Conservation (phyloP, 2,113 vertebrate genomes). For the Eira barbara region DNA sequence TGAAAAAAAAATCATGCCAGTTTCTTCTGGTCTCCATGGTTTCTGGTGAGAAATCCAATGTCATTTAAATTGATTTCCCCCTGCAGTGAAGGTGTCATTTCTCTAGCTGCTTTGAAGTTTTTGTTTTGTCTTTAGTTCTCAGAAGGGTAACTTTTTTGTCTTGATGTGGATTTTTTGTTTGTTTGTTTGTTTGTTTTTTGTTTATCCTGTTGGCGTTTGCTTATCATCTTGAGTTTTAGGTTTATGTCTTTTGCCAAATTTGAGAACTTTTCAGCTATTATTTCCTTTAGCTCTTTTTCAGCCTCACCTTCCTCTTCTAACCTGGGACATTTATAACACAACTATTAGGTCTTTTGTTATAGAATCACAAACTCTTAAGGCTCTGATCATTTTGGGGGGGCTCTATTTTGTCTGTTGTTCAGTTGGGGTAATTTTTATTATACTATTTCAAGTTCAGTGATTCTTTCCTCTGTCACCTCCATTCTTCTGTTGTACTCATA, state of each 20-base stretch:
- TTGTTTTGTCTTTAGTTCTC: background rate
- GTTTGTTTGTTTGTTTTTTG: background rate
- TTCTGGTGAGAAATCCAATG: background rate
- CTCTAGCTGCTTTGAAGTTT: background rate
- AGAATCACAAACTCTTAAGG: background rate
- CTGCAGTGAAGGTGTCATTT: background rate
- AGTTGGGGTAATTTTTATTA: background rate
- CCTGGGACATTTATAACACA: background rate
- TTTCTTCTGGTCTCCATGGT: background rate
- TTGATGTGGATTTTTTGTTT: background rate
- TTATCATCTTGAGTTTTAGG: background rate
- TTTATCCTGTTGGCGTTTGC: background rate
- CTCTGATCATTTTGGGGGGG: background rate
- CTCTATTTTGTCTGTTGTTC: background rate
- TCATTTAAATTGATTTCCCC: background rate
- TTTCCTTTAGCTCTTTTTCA: background rate
- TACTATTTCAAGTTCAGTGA: background rate
- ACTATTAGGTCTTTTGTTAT: background rate
- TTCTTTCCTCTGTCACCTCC: background rate
- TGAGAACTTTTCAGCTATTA: background rate
- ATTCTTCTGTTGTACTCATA: background rate
- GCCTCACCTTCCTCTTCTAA: background rate
- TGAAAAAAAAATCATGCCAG: background rate
- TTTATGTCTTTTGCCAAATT: background rate
- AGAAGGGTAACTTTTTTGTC: background rate